Conservation (phyloP, 2,113 vertebrate genomes). For the Vireo altiloquus region DNA sequence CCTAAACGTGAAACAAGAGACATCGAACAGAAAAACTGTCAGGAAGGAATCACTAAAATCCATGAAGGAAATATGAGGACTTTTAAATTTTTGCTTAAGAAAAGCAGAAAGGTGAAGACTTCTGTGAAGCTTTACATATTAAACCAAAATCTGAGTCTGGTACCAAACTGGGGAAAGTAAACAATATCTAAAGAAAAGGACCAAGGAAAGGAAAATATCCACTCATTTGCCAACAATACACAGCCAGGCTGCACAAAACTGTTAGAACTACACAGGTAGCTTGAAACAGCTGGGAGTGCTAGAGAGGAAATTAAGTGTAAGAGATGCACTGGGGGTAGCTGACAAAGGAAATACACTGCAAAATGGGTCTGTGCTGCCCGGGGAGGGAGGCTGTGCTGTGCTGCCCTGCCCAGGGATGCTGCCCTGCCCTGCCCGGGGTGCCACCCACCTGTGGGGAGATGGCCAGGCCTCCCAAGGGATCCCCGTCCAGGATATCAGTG, state of each 20-base stretch:
- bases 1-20: background rate
- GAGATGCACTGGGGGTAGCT: background rate
- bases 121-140: background rate
- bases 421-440: background rate
- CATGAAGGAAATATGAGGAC: background rate
- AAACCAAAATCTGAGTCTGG: background rate
- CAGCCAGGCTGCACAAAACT: background rate
- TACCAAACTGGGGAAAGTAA: background rate
- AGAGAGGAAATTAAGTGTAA: background rate
- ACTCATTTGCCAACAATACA: background rate
- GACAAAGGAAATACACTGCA: background rate
- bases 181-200: background rate
- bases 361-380: background rate
- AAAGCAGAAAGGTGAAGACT: background rate
- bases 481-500: slow-evolving; percentile 90
- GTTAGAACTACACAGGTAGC: background rate
- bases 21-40: background rate
- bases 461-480: slow-evolving; percentile 89
- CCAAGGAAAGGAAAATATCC: background rate
- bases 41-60: background rate
- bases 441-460: slow-evolving; percentile 86
- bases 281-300: background rate
- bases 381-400: too few relatives aligned
- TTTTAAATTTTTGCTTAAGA: background rate
- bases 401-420: background rate